These are phyloP conservation scores for Euleptes europaea DNA, from an alignment of 2,113 vertebrate genomes.

Conservation along the genomic window DNA sequence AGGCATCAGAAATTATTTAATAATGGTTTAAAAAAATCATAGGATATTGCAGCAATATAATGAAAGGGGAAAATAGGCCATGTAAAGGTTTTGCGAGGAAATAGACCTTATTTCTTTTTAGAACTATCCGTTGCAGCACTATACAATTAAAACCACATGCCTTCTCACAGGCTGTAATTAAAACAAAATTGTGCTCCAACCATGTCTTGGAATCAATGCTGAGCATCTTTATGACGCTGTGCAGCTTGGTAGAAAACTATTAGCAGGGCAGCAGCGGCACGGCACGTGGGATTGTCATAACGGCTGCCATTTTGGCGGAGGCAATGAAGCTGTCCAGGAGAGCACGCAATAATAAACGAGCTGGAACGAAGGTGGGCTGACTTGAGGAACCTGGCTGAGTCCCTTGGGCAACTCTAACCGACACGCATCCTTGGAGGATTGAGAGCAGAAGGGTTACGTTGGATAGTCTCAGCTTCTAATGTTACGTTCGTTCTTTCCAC, in stretches of 20 bases:
- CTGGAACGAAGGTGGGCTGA: neutral
- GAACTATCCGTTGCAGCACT: neutral
- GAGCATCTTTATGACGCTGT: neutral
- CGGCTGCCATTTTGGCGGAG: neutral
- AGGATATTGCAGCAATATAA: neutral
- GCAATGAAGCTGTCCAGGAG: neutral
- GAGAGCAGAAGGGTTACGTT: conserved; percentile 3
- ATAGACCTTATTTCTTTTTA: neutral
- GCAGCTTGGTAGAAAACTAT: neutral
- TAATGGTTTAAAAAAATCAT: neutral
- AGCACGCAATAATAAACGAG: neutral
- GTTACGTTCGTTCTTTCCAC: neutral
- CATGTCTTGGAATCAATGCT: neutral
- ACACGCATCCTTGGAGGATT: neutral
- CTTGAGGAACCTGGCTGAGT: neutral
- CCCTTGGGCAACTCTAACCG: neutral
- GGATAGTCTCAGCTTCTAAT: conserved; percentile 30
- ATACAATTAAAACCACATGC: neutral
- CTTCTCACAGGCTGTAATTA: neutral
- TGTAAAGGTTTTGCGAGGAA: neutral
- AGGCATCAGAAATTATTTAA: neutral
- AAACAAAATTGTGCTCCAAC: neutral
- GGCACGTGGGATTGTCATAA: neutral
- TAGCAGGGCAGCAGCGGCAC: neutral
- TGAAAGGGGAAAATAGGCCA: neutral